Evolutionary conservation across 2,888 invertebrate species (phyloP).

Genomic region (Palloptera scutellata): DNA sequence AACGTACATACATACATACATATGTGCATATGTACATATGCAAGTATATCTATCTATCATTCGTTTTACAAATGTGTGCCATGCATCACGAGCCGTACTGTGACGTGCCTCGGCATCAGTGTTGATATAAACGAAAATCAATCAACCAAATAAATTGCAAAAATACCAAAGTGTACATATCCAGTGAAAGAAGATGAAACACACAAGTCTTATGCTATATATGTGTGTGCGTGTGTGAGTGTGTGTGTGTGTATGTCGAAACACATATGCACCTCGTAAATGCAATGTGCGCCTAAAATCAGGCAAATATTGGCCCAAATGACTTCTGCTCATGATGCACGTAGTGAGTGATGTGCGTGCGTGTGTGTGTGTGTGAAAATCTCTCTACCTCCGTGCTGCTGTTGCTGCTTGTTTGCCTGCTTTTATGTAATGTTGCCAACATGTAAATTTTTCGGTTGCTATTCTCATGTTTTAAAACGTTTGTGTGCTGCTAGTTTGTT

Average conservation of each 20-base stretch:
- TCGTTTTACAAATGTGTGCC: background rate
- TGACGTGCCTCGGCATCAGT: background rate
- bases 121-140: background rate
- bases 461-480: background rate
- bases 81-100: background rate
- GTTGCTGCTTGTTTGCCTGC: background rate
- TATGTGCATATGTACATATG: too few species aligned
- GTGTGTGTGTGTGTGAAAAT: background rate
- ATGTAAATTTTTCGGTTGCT: background rate
- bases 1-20: too few species aligned
- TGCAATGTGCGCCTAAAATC: too few species aligned
- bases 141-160: background rate
- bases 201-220: too few species aligned
- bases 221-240: too few species aligned
- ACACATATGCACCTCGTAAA: too few species aligned
- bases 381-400: slow-evolving; percentile 2
- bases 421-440: background rate
- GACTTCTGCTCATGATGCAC: background rate
- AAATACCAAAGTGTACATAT: background rate
- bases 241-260: too few species aligned
- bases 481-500: background rate
- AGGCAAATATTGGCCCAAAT: too few species aligned
- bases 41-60: too few species aligned
- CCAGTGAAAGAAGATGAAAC: too few species aligned
- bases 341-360: too few species aligned